Conservation (phyloP, 2,888 invertebrate genomes). For the Lasioglossum calceatum region DNA sequence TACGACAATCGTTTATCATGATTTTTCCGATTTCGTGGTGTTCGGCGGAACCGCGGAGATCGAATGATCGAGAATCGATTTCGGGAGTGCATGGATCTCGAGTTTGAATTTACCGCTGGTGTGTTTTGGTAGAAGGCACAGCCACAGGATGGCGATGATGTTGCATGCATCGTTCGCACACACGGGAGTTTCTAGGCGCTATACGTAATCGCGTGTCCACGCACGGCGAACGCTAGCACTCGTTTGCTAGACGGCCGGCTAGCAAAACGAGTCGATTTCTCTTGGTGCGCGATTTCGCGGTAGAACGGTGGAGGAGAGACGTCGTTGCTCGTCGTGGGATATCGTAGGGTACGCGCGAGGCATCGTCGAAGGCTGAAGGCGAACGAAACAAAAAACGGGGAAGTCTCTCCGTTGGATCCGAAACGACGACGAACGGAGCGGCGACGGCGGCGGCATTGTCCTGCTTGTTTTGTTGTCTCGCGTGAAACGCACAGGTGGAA, state of each 20-base stretch:
- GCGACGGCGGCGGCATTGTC: conserved; percentile 67
- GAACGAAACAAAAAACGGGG: conserved; percentile 19
- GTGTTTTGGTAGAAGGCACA: neutral
- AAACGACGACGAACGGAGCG: conserved; percentile 32
- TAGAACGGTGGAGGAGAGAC: conserved; percentile 54
- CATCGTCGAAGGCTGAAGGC: conserved; percentile 28
- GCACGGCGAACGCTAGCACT: conserved; percentile 64
- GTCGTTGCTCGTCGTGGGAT: conserved; percentile 55
- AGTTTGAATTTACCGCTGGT: conserved; percentile 27
- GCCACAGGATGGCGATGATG: neutral
- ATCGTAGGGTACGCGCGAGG: neutral
- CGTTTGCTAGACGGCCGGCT: conserved; percentile 64
- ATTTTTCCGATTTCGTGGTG: neutral
- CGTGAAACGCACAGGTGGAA: conserved; percentile 66
- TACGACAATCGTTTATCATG: neutral
- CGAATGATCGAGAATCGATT: neutral
- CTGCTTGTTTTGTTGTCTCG: conserved; percentile 76
- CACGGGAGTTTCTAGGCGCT: conserved; percentile 53
- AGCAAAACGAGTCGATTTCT: conserved; percentile 63
- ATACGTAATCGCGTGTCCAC: conserved; percentile 64
- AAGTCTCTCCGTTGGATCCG: conserved; percentile 28
- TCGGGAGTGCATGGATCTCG: no score
- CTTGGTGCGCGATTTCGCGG: conserved; percentile 61
- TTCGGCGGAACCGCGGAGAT: neutral
- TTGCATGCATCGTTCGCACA: conserved; percentile 13